Conservation (phyloP, 2,113 vertebrate species). For the Motacilla tschutschensis region DNA sequence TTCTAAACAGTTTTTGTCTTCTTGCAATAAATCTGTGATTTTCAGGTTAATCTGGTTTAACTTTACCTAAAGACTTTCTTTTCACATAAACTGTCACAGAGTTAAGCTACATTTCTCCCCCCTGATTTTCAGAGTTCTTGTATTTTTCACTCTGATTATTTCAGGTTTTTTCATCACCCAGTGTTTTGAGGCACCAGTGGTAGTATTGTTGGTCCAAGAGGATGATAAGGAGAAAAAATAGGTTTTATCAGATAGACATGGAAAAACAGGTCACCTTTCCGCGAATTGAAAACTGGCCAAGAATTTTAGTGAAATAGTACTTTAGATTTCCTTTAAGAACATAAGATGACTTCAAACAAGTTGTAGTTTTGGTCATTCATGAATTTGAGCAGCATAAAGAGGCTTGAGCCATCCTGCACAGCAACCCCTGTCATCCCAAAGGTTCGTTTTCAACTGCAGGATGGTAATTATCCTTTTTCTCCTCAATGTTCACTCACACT, state of each 20-base stretch:
- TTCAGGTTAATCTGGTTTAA: background rate
- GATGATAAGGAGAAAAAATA: background rate
- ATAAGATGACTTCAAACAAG: background rate
- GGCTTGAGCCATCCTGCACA: background rate
- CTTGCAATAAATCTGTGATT: background rate
- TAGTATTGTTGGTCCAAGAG: background rate
- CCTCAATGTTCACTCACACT: background rate
- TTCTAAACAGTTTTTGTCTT: background rate
- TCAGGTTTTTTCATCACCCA: background rate
- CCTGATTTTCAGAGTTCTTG: background rate
- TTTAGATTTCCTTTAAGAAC: background rate
- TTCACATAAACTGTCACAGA: background rate
- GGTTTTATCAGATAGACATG: background rate
- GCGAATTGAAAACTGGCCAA: background rate
- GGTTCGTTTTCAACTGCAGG: background rate
- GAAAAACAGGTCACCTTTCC: background rate
- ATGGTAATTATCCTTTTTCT: background rate
- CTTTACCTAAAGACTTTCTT: background rate
- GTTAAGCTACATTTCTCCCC: background rate
- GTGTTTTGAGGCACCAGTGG: background rate
- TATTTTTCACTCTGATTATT: background rate
- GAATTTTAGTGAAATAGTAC: background rate
- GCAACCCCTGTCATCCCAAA: background rate
- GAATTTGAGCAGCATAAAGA: background rate
- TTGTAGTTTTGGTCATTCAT: background rate